Evolutionary conservation across 2,797 vertebrate species (phyloP).

Genomic region (Scolopax bukidnonensis): DNA sequence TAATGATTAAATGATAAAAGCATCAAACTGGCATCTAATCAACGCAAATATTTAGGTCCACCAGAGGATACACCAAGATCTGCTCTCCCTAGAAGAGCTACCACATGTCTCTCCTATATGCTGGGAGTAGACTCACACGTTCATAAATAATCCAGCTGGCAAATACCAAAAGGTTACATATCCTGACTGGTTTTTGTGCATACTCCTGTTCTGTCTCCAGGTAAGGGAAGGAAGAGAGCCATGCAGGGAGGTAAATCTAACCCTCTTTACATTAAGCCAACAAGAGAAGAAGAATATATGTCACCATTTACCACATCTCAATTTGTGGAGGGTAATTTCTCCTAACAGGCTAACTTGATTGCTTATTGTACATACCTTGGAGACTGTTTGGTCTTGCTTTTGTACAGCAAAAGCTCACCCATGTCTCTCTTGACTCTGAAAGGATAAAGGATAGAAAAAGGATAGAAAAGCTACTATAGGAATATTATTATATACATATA

Average conservation of each 20-base stretch:
- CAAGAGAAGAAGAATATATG: not conserved
- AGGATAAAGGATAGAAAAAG: not conserved
- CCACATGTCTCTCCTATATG: fast-evolving
- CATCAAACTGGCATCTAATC: not conserved
- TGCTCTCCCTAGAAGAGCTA: not conserved
- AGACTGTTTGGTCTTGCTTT: constrained; percentile 14
- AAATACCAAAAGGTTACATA: not conserved
- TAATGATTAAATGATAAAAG: not conserved
- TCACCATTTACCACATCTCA: not conserved
- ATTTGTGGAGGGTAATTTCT: not conserved
- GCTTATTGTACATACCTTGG: not conserved
- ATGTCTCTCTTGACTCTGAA: not conserved
- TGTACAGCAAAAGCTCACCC: not conserved
- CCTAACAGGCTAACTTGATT: not conserved
- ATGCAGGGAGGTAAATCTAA: not conserved
- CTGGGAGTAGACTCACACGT: not conserved
- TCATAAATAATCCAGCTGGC: not conserved
- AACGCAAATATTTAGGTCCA: constrained; percentile 17
- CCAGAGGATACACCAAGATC: not conserved
- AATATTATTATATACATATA: not conserved
- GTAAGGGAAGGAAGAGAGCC: not conserved
- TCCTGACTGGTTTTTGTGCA: not conserved
- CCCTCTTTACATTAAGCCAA: not conserved
- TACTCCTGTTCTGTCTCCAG: not conserved
- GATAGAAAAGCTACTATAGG: not conserved